Evolutionary conservation across 2,113 vertebrate species (phyloP).

Genomic region (Urocitellus parryii): DNA sequence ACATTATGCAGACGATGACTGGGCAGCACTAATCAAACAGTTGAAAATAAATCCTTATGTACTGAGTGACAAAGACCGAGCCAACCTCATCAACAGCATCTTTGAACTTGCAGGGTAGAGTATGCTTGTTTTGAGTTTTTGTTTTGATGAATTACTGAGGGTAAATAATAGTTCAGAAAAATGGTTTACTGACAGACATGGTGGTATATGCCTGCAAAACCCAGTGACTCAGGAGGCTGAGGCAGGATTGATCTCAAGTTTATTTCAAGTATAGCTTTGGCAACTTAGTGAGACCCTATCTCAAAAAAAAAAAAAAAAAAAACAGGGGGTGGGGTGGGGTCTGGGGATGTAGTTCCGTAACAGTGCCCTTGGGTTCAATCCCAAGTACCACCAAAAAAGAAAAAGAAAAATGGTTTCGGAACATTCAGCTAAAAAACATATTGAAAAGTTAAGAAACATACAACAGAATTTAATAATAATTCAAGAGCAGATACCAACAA

Average conservation of each 20-base stretch:
- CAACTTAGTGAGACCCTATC: too few relatives aligned
- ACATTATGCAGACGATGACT: slow-evolving; percentile 91
- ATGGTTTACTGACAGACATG: background rate
- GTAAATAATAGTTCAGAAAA: slow-evolving; percentile 39
- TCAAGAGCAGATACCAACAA: slow-evolving; percentile 37
- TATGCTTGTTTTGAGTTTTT: slow-evolving; percentile 9
- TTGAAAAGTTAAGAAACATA: background rate
- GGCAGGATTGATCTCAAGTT: too few relatives aligned
- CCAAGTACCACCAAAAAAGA: too few relatives aligned
- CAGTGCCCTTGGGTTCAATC: too few relatives aligned
- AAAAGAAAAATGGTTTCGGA: background rate
- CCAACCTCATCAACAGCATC: slow-evolving; percentile 94
- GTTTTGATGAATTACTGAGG: background rate
- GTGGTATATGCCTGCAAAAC: too few relatives aligned
- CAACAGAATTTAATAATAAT: slow-evolving; percentile 42
- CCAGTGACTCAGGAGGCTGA: too few relatives aligned
- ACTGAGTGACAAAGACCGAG: slow-evolving; percentile 92
- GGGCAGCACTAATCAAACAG: slow-evolving; percentile 88
- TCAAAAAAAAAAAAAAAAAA: too few relatives aligned
- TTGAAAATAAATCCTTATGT: slow-evolving; percentile 87
- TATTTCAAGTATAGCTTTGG: too few relatives aligned
- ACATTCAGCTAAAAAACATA: background rate
- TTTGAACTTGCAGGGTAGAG: slow-evolving; percentile 94
- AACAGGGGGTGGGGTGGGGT: too few relatives aligned
- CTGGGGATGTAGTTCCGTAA: too few relatives aligned